These are phyloP conservation scores for Phalera bucephala DNA, from an alignment of 2,888 invertebrate genomes.

Conservation along the genomic window DNA sequence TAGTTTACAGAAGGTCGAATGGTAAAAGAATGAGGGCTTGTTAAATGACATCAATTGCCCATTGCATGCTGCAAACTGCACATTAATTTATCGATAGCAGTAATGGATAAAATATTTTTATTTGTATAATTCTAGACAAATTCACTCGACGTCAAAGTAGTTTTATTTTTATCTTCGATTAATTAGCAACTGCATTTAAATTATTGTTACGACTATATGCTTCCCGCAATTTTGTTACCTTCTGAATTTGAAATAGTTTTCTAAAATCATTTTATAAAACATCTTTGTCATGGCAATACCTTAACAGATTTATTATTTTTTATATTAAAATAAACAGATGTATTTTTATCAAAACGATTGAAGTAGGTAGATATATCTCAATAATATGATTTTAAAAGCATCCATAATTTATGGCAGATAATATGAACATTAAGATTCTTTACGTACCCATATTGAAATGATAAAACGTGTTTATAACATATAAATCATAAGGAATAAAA, in stretches of 20 bases:
- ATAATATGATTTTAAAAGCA: conserved; percentile 1
- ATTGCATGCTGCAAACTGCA: conserved; percentile 31
- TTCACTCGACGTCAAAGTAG: conserved; percentile 3
- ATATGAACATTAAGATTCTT: conserved; percentile 1
- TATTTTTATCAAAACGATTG: background rate
- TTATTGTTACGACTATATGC: no score
- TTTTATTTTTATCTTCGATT: background rate
- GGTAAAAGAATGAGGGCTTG: conserved; percentile 9
- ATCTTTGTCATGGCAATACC: no score
- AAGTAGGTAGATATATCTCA: background rate
- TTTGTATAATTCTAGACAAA: conserved; percentile 11
- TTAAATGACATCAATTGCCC: conserved; percentile 10
- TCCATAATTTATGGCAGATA: background rate
- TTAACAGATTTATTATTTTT: no score
- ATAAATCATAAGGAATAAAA: conserved; percentile 23
- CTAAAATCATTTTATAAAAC: no score
- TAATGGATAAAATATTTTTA: conserved; percentile 20
- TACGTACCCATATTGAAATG: conserved; percentile 8
- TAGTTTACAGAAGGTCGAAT: conserved; percentile 11
- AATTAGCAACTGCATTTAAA: no score
- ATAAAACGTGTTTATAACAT: conserved; percentile 7
- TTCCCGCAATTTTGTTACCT: no score
- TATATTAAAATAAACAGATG: no score
- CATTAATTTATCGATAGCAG: conserved; percentile 18
- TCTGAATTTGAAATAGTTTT: no score